phyloP scores from a whole-genome alignment of 2,113 vertebrate genomes.

The Vulpes lagopus region DNA sequence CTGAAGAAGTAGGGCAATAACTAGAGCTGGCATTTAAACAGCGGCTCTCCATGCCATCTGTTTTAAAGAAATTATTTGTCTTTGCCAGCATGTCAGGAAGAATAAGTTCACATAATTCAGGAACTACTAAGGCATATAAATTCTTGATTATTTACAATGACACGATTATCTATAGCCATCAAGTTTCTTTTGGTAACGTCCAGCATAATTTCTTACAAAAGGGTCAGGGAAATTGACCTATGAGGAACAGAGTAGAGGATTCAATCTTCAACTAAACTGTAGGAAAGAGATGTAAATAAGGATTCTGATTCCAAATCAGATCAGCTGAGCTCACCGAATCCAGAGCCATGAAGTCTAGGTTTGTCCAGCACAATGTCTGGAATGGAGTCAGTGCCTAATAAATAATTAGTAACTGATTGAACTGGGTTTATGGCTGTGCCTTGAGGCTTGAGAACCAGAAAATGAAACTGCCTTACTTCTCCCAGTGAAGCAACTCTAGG shows the following conservation, averaged over 20 bases:
- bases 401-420: conserved; percentile 51
- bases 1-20: conserved; percentile 78
- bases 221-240: neutral
- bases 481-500: neutral
- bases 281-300: conserved; percentile 50
- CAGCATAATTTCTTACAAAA: neutral
- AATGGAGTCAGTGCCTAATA: neutral
- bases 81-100: conserved; percentile 83
- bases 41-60: conserved; percentile 77
- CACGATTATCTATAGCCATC: neutral
- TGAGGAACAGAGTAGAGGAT: conserved; percentile 37
- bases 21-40: conserved; percentile 86
- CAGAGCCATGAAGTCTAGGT: neutral
- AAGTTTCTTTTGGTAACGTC: neutral
- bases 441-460: conserved; percentile 3
- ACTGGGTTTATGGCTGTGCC: conserved; percentile 17
- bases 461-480: neutral
- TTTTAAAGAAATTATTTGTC: conserved; percentile 86
- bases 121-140: conserved; percentile 78
- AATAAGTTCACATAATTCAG: conserved; percentile 84
- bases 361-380: neutral
- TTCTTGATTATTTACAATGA: conserved; percentile 81
- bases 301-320: conserved; percentile 5
- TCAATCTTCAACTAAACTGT: conserved; percentile 38
- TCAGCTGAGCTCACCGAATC: conserved; percentile 12